Evolutionary conservation across 2,888 invertebrate species (phyloP), one percentile per base, ranked within the genome.

Genomic region (Cheilosia grossa): DNA sequence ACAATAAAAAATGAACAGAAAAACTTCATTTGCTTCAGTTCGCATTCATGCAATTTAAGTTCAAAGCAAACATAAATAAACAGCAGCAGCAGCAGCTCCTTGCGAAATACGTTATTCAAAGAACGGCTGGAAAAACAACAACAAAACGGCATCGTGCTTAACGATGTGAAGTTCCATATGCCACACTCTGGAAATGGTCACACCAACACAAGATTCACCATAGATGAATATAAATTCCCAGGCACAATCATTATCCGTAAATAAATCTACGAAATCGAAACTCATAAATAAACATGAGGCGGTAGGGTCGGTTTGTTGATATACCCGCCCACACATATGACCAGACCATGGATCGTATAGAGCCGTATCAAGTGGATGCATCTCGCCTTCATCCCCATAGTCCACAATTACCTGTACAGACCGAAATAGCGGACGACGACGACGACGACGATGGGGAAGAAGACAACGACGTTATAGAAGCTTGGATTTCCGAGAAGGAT

Each of bases 261-360:
- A 83, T 74, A 79, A 83, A 83, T 83, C 79, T 79, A 74, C 69
- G 69, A 79, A 79, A 83, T 83, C 82, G 79, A 83, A 79, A 74
- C 73, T 83, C 82, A 79, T 83, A 83, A 83, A 83, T 83, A 83
- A 83, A 79, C 79, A 82, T 78, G 67, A 69, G 51, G 17, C 4
- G 54, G 10, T 61, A 42, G 78, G 15, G 73, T 40, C 1, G 30
- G 30, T 17, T 37, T 37, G 56, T 56, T 37, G 33, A 53, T 51
- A 54, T 49, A 21, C 19, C 30, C 56, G 40, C 17, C 47, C 17
- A 13, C 37, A 37, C 37, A 37, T 37, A 13, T 37, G 37, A 9
- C 30, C 37, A 37, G 37, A 9, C 30, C 37, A 37, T 19, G 37
- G 69, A 70, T 72, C 6, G 58, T 72, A 72, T 59, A 49, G 30